Base-by-base conservation (phyloP, 2,113 vertebrate genomes). In the Nycticryphes semicollaris region DNA sequence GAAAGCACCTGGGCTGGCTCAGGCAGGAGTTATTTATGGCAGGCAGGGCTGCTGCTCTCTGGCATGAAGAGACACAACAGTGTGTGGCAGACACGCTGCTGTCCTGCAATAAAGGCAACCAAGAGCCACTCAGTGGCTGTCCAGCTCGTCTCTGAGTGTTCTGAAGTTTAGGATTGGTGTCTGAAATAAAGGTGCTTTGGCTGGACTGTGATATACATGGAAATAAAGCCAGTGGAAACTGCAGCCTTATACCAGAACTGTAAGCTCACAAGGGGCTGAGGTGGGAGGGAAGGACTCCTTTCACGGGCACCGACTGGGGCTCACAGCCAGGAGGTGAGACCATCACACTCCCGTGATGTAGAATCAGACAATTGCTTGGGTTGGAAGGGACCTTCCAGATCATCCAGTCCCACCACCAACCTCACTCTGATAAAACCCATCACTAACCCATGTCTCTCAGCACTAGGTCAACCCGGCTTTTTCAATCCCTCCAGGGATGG, bases 1-100 rank as follows among this genome's bases (percentile, higher is more conserved):
- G 69, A 70, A 48, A 43, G 84, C 89, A 95, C 88, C 92, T 89
- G 90, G 88, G 45, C 68, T 74, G 51, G 31, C 88, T 93, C 50
- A 69, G 69, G 43, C 50, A 59, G 39, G 10, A 89, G 84, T 50
- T 92, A 93, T 84, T 95, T 89, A 84, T 30, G 48, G 80, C 12
- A 4, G 79, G 76, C 77, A 64, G 69, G 1, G 1, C 4, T 64
- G 37, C 86, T 92, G 84, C 67, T 87, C 39, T 45, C 45, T 82
- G 39, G 31, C 59, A 60, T 3, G 33, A 90, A 81, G 21, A 57
- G 57, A 72, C 39, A 53, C 0, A 0, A 45, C 28, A 3, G 79
- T 27, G 39, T 5, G 11, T 39, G 48, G 75, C 43, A 67, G 59
- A 76, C 43, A 51, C 0, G 0, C 68, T 51, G 54, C 51, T 51